These are phyloP conservation scores for Mayetiola destructor DNA, from an alignment of 2,888 invertebrate genomes.

Conservation along the genomic window DNA sequence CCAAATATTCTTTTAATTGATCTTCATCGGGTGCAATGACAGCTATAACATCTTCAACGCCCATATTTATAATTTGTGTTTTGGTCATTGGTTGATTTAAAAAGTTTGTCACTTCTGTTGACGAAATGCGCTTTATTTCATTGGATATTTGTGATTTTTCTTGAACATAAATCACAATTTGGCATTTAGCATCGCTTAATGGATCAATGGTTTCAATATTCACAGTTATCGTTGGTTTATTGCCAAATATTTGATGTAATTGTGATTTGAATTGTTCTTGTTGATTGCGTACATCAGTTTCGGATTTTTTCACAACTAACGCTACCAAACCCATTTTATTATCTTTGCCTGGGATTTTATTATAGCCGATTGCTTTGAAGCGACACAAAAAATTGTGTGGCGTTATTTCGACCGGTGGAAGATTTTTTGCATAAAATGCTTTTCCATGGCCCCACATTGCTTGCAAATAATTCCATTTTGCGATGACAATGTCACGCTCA, in stretches of 20 bases:
- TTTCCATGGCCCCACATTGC: conserved; percentile 45
- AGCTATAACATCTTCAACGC: conserved; percentile 54
- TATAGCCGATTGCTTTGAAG: conserved; percentile 91
- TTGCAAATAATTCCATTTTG: conserved; percentile 90
- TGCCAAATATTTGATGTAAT: conserved; percentile 58
- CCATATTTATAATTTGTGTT: conserved; percentile 55
- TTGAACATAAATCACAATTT: conserved; percentile 57
- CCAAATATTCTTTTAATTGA: conserved; percentile 73
- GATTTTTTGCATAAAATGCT: conserved; percentile 62
- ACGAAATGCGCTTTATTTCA: conserved; percentile 52
- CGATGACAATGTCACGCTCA: conserved; percentile 83
- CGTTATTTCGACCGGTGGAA: conserved; percentile 67
- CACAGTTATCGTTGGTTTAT: conserved; percentile 67
- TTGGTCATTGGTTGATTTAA: conserved; percentile 56
- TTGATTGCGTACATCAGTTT: conserved; percentile 41
- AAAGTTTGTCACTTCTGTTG: conserved; percentile 54
- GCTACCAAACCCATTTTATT: conserved; percentile 86
- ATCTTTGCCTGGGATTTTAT: conserved; percentile 67
- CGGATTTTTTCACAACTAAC: conserved; percentile 66
- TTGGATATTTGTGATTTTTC: conserved; percentile 52
- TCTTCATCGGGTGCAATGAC: conserved; percentile 62
- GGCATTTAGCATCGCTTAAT: conserved; percentile 62
- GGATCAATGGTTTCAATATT: conserved; percentile 64
- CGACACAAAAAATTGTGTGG: conserved; percentile 83
- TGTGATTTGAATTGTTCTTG: conserved; percentile 55